Evolutionary conservation across 2,113 vertebrate species (phyloP).

Genomic region (Corythoichthys haematopterus): DNA sequence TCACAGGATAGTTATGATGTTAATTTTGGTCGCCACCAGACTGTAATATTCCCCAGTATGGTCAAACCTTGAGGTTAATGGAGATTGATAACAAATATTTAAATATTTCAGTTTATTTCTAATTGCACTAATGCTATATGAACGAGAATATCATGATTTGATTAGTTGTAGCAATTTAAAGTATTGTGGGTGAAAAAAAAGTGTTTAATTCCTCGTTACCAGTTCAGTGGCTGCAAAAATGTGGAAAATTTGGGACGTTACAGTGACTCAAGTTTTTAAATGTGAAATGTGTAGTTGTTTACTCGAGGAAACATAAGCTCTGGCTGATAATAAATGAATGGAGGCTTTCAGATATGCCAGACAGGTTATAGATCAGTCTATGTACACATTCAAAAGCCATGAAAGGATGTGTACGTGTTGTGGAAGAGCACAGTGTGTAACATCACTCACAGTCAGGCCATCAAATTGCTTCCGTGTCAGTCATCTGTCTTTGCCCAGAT

Average conservation of each 20-base stretch:
- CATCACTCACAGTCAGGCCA: conserved; percentile 42
- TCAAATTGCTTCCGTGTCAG: conserved; percentile 42
- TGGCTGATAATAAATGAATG: conserved; percentile 6
- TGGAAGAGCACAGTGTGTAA: conserved; percentile 25
- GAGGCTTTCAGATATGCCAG: conserved; percentile 7
- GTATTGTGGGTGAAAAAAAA: too few species aligned
- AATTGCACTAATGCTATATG: too few species aligned
- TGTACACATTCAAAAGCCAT: conserved; percentile 22
- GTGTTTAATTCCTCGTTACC: too few species aligned
- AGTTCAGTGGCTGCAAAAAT: too few species aligned
- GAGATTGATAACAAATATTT: too few species aligned
- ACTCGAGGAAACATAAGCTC: not conserved
- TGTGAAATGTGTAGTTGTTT: not conserved
- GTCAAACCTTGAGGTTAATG: too few species aligned
- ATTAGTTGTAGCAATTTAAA: too few species aligned
- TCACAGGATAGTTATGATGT: too few species aligned
- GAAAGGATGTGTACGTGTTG: conserved; percentile 32
- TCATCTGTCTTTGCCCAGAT: conserved; percentile 39
- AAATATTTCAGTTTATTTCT: too few species aligned
- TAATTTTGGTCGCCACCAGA: too few species aligned
- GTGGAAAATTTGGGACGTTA: not conserved
- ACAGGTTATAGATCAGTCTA: conserved; percentile 20
- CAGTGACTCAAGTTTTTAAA: not conserved
- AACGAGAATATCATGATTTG: too few species aligned
- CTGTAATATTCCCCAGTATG: too few species aligned